phyloP scores from a whole-genome alignment of 2,797 vertebrate species.

The Lepilemur septentrionalis region DNA sequence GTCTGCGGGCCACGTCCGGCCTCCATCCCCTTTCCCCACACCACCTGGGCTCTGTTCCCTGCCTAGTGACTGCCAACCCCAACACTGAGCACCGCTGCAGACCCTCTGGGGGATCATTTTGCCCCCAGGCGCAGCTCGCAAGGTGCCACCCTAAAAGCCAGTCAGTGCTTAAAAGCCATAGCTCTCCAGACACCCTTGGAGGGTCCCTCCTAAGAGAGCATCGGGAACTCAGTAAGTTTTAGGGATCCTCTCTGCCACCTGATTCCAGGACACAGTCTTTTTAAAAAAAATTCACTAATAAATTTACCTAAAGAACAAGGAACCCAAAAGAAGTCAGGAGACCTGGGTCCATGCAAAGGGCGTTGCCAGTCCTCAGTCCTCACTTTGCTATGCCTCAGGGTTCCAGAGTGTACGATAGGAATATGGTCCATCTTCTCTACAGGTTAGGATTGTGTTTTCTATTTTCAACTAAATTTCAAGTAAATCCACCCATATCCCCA shows the following conservation, averaged over 20 bases:
- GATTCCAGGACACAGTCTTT: background rate
- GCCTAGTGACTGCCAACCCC: background rate
- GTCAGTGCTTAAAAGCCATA: background rate
- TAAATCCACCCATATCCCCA: background rate
- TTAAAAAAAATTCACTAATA: background rate
- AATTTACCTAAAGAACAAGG: background rate
- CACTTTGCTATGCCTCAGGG: background rate
- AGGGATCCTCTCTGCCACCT: background rate
- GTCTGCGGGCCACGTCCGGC: constrained; percentile 39
- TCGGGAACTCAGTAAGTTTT: background rate
- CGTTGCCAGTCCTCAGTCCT: background rate
- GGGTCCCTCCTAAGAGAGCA: background rate
- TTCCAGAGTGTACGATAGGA: background rate
- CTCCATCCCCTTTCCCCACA: background rate
- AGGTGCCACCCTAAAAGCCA: too few species aligned
- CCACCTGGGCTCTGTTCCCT: background rate
- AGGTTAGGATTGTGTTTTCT: background rate
- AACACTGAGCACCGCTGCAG: background rate
- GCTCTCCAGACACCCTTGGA: accelerated
- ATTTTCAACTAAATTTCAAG: background rate
- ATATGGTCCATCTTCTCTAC: background rate
- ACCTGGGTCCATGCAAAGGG: too few species aligned
- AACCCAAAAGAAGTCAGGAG: background rate
- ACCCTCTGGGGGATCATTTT: accelerated
- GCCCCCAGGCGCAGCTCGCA: background rate